Evolutionary conservation across 2,113 vertebrate genomes (phyloP), one percentile per base, ranked within the genome.

Genomic region (Elephantulus edwardii): DNA sequence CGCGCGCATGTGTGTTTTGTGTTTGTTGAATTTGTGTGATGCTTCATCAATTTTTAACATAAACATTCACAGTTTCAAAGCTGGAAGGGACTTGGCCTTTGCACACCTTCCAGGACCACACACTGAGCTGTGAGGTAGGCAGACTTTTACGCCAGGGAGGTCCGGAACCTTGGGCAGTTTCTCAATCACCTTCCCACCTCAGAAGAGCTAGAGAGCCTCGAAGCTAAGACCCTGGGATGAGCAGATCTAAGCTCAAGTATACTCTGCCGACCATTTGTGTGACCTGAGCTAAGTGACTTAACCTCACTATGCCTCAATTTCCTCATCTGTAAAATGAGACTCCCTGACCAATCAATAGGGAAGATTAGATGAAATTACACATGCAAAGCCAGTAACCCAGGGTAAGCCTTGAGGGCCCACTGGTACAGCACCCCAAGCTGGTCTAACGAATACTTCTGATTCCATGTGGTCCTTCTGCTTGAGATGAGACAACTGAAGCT

Each of bases 341-440:
- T 52, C 58, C 30, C 26, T 0, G 6, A 54, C 16, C 26, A 40
- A 58, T 35, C 0, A 20, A 71, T 26, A 66, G 71, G 40, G 76
- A 11, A 8, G 35, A 11, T 14, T 71, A 17, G 5, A 6, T n/a
- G 56, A 78, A 28, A 42, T 6, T 2, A 1, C 33, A 24, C 9
- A 14, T 6, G 4, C 13, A 17, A 11, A 11, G 13, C 1, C 3
- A 12, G 28, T 11, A 30, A 56, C 38, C 2, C 6, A 19, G 40
- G 48, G 42, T 0, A 0, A 46, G 33, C 40, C 24, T 50, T 19
- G n/a, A 26, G 42, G 35, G 72, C n/a, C 48, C 66, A 60, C 13
- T 35, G 1, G 60, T 7, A 70, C 28, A 60, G 56, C 19, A 38
- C 14, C 56, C 62, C 58, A 0, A 3, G 1, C 64, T 11, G 28